phyloP scores from a whole-genome alignment of 2,797 vertebrate genomes.

The Simalia tracyae region DNA sequence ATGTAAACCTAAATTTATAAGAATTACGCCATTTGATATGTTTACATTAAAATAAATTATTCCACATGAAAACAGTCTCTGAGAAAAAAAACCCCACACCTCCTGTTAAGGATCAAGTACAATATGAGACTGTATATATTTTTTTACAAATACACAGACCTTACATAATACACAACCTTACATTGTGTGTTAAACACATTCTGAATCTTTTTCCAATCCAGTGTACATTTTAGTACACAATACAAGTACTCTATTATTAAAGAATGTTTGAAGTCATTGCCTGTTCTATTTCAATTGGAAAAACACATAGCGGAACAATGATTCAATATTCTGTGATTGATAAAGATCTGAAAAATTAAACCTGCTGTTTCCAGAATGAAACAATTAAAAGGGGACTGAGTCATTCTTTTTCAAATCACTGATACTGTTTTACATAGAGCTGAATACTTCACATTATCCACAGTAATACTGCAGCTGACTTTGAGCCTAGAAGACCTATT shows the following conservation, averaged over 20 bases:
- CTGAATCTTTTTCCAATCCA: background rate
- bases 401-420: constrained; percentile 60
- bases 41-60: background rate
- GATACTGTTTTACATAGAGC: constrained; percentile 59
- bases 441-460: constrained; percentile 63
- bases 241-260: constrained; percentile 10
- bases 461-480: constrained; percentile 61
- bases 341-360: constrained; percentile 46
- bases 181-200: background rate
- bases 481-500: constrained; percentile 61
- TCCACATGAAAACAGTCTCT: background rate
- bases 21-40: background rate
- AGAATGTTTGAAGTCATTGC: constrained; percentile 34
- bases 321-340: constrained; percentile 47
- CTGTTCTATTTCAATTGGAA: constrained; percentile 43
- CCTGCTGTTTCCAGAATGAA: constrained; percentile 56
- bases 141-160: background rate
- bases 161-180: background rate
- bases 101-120: background rate
- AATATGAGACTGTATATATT: background rate
- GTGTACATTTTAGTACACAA: constrained; percentile 20
- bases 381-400: constrained; percentile 49
- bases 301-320: constrained; percentile 60
- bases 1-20: constrained; percentile 19
- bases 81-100: background rate